Conservation (phyloP, 2,797 vertebrate species). For the Thalassophryne amazonica region DNA sequence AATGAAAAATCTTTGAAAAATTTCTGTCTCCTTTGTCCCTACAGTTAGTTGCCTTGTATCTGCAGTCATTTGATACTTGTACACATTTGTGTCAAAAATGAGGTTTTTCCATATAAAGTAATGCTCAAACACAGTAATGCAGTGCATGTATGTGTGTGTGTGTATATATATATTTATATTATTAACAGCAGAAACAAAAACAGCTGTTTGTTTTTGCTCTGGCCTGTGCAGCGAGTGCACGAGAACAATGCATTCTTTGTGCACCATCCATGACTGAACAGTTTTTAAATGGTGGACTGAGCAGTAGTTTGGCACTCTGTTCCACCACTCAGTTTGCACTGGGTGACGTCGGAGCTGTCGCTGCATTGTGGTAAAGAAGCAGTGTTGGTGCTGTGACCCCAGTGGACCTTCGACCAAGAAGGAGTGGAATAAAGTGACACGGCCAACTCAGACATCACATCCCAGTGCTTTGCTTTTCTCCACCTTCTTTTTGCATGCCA, state of each 20-base stretch:
- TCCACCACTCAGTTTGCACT: slow-evolving; percentile 57
- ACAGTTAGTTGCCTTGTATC: too few relatives aligned
- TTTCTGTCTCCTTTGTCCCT: too few relatives aligned
- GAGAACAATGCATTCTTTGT: slow-evolving; percentile 77
- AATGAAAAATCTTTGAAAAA: background rate
- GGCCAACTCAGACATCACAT: slow-evolving; percentile 53
- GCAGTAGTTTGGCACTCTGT: slow-evolving; percentile 51
- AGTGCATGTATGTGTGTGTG: too few relatives aligned
- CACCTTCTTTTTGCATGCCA: slow-evolving; percentile 64
- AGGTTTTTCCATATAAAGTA: background rate
- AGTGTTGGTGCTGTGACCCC: slow-evolving; percentile 36
- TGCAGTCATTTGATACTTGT: too few relatives aligned
- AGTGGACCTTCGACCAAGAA: slow-evolving; percentile 40
- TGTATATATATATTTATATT: too few relatives aligned
- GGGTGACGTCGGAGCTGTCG: slow-evolving; percentile 9
- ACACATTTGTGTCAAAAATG: too few relatives aligned
- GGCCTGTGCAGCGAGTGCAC: slow-evolving; percentile 22
- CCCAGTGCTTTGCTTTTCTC: slow-evolving; percentile 72
- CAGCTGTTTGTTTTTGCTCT: slow-evolving; percentile 28
- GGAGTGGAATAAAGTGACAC: slow-evolving; percentile 28
- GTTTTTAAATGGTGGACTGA: slow-evolving; percentile 71
- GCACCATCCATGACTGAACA: slow-evolving; percentile 62
- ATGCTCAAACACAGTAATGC: background rate
- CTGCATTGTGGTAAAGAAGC: slow-evolving; percentile 43
- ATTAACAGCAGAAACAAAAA: slow-evolving; percentile 28